Conservation (phyloP, 1,140 invertebrate genomes). For the Drosophila kurseongensis region DNA sequence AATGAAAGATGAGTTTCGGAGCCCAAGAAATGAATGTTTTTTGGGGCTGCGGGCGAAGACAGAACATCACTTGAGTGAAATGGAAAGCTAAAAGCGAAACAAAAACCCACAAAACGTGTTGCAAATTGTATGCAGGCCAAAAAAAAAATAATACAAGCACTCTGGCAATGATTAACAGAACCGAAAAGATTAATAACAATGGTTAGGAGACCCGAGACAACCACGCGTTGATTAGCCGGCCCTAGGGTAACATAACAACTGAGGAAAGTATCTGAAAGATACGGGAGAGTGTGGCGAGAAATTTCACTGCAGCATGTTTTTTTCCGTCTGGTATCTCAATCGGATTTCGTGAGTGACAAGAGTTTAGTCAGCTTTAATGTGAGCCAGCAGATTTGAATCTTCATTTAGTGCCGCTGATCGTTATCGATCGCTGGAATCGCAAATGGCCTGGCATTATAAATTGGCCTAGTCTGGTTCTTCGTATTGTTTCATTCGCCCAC, state of each 20-base stretch:
- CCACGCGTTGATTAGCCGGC: constrained; percentile 64
- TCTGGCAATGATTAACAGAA: constrained; percentile 38
- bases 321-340: constrained; percentile 22
- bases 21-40: constrained; percentile 2
- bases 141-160: constrained; percentile 7
- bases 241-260: constrained; percentile 32
- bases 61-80: constrained; percentile 56
- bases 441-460: constrained; percentile 43
- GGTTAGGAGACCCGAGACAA: constrained; percentile 27
- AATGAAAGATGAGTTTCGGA: constrained; percentile 37
- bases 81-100: constrained; percentile 60
- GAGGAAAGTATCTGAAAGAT: constrained; percentile 42
- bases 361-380: constrained; percentile 11
- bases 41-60: constrained; percentile 26
- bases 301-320: constrained; percentile 52
- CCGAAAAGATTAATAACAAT: constrained; percentile 57
- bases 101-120: constrained; percentile 61
- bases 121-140: constrained; percentile 67
- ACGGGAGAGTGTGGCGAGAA: constrained; percentile 20
- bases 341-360: constrained; percentile 9
- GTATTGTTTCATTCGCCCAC: constrained; percentile 15
- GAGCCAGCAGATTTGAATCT: constrained; percentile 29
- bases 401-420: constrained; percentile 40
- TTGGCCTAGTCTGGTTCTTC: constrained; percentile 31
- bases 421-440: constrained; percentile 41